A percentile compares a stretch with the other conserved stretches of the same genome.
These are phyloP conservation scores for Vimba vimba DNA, from an alignment of 2,113 vertebrate species.

Conservation along the genomic window DNA sequence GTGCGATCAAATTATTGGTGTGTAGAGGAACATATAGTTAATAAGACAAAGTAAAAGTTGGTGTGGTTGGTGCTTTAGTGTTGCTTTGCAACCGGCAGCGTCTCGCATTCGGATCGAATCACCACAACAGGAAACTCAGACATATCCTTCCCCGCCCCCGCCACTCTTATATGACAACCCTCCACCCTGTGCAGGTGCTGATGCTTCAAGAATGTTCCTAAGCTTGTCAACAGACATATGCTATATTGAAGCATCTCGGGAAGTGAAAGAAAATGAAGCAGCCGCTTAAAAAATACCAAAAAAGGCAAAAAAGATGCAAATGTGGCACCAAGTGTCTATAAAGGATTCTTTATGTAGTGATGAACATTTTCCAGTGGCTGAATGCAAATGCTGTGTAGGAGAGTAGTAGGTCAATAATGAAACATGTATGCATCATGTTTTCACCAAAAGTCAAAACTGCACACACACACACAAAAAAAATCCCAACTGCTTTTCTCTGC, in stretches of 20 bases:
- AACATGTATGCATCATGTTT: neutral
- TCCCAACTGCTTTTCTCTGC: neutral
- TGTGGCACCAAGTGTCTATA: neutral
- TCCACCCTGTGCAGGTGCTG: constrained; percentile 72
- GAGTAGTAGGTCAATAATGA: neutral
- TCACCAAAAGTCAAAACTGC: neutral
- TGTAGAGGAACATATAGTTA: neutral
- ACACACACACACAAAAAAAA: neutral
- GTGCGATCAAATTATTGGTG: neutral
- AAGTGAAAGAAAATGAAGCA: neutral
- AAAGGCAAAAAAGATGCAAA: neutral
- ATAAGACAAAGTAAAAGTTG: neutral
- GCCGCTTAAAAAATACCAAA: neutral
- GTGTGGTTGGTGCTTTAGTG: neutral
- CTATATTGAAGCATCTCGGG: neutral
- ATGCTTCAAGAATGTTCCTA: constrained; percentile 64
- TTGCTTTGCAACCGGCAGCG: constrained; percentile 58
- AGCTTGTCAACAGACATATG: constrained; percentile 7
- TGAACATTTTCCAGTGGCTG: constrained; percentile 41
- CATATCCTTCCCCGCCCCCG: constrained; percentile 65
- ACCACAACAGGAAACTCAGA: constrained; percentile 75
- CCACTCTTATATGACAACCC: constrained; percentile 57
- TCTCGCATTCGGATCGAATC: constrained; percentile 24
- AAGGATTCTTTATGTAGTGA: neutral
- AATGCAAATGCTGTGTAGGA: constrained; percentile 26